Evolutionary conservation across 2,888 invertebrate species (phyloP).

Genomic region (Eumerus sabulonum): DNA sequence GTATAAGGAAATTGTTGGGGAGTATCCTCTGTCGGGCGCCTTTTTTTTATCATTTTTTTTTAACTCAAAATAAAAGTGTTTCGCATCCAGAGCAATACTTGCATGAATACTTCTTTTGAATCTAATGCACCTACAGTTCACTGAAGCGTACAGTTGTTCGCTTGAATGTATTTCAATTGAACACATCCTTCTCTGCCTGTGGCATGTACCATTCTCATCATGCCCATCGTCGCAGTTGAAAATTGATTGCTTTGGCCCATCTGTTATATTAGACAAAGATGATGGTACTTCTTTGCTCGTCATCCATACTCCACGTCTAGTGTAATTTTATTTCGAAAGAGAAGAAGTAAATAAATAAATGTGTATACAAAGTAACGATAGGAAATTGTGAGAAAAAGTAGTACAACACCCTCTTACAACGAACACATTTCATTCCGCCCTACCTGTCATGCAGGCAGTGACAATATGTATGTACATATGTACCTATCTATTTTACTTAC

Average conservation of each 20-base stretch:
- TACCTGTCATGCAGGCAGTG: slow-evolving; percentile 33
- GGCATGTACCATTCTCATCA: slow-evolving; percentile 21
- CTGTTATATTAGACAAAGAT: slow-evolving; percentile 60
- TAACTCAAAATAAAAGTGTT: too few species aligned
- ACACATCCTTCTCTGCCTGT: slow-evolving; percentile 10
- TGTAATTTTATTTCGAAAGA: slow-evolving; percentile 29
- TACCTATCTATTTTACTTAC: too few species aligned
- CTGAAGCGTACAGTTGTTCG: background rate
- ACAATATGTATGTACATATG: background rate
- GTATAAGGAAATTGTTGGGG: too few species aligned
- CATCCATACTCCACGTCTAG: slow-evolving; percentile 9
- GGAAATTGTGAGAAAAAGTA: slow-evolving; percentile 8
- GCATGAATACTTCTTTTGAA: too few species aligned
- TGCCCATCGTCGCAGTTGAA: slow-evolving; percentile 44
- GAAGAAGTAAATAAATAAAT: slow-evolving; percentile 38
- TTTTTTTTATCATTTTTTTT: background rate
- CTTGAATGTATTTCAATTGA: slow-evolving; percentile 45
- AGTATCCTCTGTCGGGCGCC: background rate
- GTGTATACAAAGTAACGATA: slow-evolving; percentile 9
- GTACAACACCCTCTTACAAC: slow-evolving; percentile 21
- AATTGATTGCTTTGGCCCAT: slow-evolving; percentile 65
- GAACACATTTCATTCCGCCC: slow-evolving; percentile 42
- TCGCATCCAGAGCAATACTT: too few species aligned
- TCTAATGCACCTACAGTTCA: too few species aligned
- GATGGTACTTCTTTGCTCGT: slow-evolving; percentile 44